Evolutionary conservation across 2,797 vertebrate genomes (phyloP), one percentile per base, ranked within the genome.

Genomic region (Neosalanx taihuensis): DNA sequence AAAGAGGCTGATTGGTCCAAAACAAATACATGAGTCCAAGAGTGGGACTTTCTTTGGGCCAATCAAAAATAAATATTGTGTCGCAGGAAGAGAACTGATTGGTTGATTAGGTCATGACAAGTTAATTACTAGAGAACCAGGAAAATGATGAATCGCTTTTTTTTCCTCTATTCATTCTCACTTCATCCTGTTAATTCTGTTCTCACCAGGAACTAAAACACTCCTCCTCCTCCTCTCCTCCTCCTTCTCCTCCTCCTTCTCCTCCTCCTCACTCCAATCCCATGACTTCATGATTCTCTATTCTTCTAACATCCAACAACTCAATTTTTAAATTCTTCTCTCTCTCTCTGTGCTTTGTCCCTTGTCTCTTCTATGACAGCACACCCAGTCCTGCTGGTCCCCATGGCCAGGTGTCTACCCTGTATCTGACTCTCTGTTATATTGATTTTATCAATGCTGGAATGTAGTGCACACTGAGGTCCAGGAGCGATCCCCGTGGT

Each of bases 381-480:
- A 31, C 7, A 58, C 35, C 6, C 9, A 58, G 12, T 57, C 29
- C 46, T 23, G 64, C 37, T 65, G 56, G 26, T 31, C 29, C 51
- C 6, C 5, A 18, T 65, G 10, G 12, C 7, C 0, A 37, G 75
- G 79, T 82, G 61, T 56, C 46, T 17, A 88, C 85, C 89, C 86
- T 87, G 86, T 86, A 82, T 79, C 20, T 76, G 61, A 80, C 76
- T 72, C 33, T 15, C 6, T 7, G 15, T 26, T 15, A 0, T 20
- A 2, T 33, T 29, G 72, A 76, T n/a, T 41, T 65, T 26, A 66
- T 81, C 71, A 72, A 69, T 13, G 70, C 63, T 79, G 82, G 77
- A 89, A 87, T 82, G 77, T 85, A 75, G 83, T 84, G 83, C 82
- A 81, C 82, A n/a, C 2, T 72, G 57, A 4, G 23, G 72, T 73